Conservation (phyloP, 2,113 vertebrate genomes). For the Paralichthys olivaceus region DNA sequence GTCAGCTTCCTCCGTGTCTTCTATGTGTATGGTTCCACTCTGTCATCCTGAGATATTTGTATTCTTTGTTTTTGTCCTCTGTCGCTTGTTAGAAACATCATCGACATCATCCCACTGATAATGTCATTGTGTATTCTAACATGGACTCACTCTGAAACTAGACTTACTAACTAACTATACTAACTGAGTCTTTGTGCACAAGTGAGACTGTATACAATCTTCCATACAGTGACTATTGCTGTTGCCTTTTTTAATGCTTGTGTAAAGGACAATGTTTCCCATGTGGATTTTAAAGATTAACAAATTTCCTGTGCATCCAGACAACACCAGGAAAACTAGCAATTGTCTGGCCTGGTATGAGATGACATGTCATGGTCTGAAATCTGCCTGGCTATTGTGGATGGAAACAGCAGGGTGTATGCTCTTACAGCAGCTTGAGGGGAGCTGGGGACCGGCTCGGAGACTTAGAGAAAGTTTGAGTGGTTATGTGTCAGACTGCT, state of each 20-base stretch:
- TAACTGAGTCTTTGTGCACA: neutral
- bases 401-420: neutral
- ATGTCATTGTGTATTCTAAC: no score
- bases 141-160: no score
- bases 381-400: constrained; percentile 1
- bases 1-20: no score
- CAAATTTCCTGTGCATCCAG: neutral
- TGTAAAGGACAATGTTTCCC: neutral
- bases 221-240: no score
- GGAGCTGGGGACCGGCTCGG: neutral
- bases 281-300: neutral
- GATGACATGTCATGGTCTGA: neutral
- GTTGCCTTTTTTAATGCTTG: no score
- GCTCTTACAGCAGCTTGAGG: neutral
- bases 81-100: no score
- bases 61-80: no score
- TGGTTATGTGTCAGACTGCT: constrained; percentile 11
- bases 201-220: neutral
- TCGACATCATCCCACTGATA: no score
- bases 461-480: neutral
- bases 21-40: no score
- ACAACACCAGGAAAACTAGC: neutral
- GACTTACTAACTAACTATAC: no score
- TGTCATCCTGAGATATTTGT: no score
- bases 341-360: neutral